These are phyloP conservation scores for Cryptotermes secundus DNA, from an alignment of 1,140 invertebrate genomes.

Conservation along the genomic window DNA sequence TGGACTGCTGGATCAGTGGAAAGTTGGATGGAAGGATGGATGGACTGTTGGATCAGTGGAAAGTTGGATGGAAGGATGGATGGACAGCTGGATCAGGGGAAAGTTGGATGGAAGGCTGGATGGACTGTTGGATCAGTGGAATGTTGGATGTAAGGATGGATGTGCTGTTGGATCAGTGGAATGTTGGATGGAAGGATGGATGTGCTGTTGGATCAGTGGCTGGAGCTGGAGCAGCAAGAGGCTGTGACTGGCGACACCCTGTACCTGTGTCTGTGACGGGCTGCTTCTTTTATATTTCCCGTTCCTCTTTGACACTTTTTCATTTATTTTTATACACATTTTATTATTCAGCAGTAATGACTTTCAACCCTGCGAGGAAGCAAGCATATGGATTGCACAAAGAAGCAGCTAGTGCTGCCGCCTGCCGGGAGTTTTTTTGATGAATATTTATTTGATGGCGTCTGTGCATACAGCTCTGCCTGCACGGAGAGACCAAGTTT, in stretches of 20 bases:
- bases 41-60: too few species aligned
- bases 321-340: constrained; percentile 23
- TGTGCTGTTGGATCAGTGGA: too few species aligned
- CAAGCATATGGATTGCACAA: constrained; percentile 19
- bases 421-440: constrained; percentile 23
- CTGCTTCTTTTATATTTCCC: constrained; percentile 9
- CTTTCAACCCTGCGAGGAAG: constrained; percentile 21
- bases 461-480: background rate
- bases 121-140: too few species aligned
- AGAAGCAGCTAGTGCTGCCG: background rate
- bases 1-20: too few species aligned
- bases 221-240: background rate
- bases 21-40: too few species aligned
- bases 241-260: background rate
- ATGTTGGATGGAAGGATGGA: too few species aligned
- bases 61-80: too few species aligned
- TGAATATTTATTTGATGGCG: constrained; percentile 31
- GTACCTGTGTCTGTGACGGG: background rate
- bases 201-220: too few species aligned
- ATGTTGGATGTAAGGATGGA: too few species aligned
- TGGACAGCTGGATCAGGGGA: too few species aligned
- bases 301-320: constrained; percentile 21
- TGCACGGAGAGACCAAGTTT: background rate
- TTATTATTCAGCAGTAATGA: constrained; percentile 29
- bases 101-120: too few species aligned